These are phyloP conservation scores for Colostygia pectinataria DNA, from an alignment of 2,888 invertebrate species.

Conservation along the genomic window DNA sequence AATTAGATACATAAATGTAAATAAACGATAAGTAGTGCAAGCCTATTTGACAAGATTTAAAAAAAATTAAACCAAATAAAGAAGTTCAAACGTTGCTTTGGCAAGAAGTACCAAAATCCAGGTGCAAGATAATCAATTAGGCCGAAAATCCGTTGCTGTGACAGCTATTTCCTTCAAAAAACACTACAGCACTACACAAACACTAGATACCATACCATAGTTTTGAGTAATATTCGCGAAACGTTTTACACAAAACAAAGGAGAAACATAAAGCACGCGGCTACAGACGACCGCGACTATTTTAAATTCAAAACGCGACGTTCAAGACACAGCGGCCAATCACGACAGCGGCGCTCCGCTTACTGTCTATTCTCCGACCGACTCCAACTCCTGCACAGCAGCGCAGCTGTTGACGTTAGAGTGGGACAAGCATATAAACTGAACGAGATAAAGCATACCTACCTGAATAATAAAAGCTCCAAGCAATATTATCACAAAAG, in stretches of 20 bases:
- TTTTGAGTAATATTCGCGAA: constrained; percentile 32
- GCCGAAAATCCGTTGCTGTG: constrained; percentile 47
- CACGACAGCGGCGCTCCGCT: constrained; percentile 74
- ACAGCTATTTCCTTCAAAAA: constrained; percentile 59
- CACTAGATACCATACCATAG: constrained; percentile 50
- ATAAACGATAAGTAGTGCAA: constrained; percentile 5
- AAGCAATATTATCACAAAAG: constrained; percentile 57
- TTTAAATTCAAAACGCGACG: constrained; percentile 63
- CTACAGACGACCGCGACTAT: constrained; percentile 66
- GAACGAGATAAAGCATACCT: constrained; percentile 61
- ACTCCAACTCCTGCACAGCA: constrained; percentile 80
- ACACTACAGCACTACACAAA: constrained; percentile 40
- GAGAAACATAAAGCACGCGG: constrained; percentile 57
- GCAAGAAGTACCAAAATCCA: constrained; percentile 34
- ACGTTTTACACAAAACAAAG: constrained; percentile 37
- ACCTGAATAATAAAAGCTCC: constrained; percentile 75
- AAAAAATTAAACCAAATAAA: constrained; percentile 17
- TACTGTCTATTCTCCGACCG: constrained; percentile 71
- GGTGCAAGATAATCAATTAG: constrained; percentile 43
- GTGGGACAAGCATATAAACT: constrained; percentile 46
- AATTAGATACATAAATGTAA: constrained; percentile 7
- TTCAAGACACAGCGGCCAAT: constrained; percentile 59
- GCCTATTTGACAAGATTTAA: constrained; percentile 12
- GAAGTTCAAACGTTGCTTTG: constrained; percentile 31
- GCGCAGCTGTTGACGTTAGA: constrained; percentile 57